These are phyloP conservation scores for Hylia prasina DNA, from an alignment of 2,113 vertebrate species.

Conservation along the genomic window DNA sequence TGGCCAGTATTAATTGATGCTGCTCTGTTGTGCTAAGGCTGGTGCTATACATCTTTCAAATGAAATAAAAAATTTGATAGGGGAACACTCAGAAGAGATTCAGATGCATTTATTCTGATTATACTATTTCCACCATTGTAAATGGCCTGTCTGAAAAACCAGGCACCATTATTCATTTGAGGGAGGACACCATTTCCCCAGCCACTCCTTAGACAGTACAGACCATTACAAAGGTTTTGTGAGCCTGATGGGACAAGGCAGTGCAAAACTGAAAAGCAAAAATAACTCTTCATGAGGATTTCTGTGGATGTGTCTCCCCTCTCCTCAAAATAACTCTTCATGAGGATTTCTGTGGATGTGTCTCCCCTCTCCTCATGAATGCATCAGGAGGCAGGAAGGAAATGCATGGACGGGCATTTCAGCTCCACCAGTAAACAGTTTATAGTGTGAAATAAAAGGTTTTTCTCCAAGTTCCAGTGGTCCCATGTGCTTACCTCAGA, in stretches of 20 bases:
- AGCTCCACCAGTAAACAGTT: neutral
- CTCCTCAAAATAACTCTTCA: neutral
- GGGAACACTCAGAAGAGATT: neutral
- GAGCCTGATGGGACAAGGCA: neutral
- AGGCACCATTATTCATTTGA: neutral
- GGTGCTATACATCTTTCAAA: neutral
- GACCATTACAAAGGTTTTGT: neutral
- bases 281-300: neutral
- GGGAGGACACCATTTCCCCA: neutral
- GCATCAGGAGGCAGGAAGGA: neutral
- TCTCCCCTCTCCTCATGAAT: neutral
- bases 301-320: neutral
- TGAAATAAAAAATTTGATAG: neutral
- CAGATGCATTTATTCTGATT: neutral
- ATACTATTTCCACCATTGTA: neutral
- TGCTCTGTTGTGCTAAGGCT: neutral
- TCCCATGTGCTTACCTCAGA: rapidly evolving
- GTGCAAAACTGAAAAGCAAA: neutral
- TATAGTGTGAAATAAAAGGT: neutral
- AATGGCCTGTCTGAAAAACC: neutral
- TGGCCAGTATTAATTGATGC: neutral
- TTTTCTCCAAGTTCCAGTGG: neutral
- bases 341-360: neutral
- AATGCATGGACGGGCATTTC: neutral
- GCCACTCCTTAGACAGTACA: neutral